Evolutionary conservation across 37 sponge, comb jelly and placozoan genomes (phyloP).

Genomic region (Halichondria panicea): DNA sequence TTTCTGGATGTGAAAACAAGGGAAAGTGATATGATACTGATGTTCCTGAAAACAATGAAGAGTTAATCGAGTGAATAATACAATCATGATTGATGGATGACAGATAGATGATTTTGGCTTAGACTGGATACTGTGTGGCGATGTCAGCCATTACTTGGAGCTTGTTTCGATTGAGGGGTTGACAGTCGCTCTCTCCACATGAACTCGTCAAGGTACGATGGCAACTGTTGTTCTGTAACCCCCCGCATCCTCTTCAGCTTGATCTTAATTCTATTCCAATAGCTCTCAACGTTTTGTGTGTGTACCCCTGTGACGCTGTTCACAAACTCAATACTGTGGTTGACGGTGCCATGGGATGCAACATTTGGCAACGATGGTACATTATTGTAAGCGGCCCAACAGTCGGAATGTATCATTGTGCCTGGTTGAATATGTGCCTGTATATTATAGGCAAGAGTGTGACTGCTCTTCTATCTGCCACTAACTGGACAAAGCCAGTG

Average conservation of each 20-base stretch:
- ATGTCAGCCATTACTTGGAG: too few species aligned
- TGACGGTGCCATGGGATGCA: conserved; percentile 43
- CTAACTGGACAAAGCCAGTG: conserved; percentile 66
- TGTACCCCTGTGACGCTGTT: conserved; percentile 61
- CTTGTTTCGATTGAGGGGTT: too few species aligned
- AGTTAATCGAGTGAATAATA: too few species aligned
- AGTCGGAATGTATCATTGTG: conserved; percentile 51
- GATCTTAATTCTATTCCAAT: conserved; percentile 66
- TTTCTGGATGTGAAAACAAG: too few species aligned
- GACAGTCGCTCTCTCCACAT: conserved; percentile 74
- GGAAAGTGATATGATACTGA: too few species aligned
- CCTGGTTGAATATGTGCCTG: conserved; percentile 42
- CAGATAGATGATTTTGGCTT: too few species aligned
- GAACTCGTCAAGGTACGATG: conserved; percentile 69
- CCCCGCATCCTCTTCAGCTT: conserved; percentile 70
- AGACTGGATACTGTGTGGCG: too few species aligned
- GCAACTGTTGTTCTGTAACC: conserved; percentile 25
- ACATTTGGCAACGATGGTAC: conserved; percentile 46
- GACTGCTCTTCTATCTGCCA: conserved; percentile 42
- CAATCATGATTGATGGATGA: too few species aligned
- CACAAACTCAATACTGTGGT: conserved; percentile 61
- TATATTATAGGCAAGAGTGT: conserved; percentile 79
- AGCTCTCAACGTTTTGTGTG: conserved; percentile 60
- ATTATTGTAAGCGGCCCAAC: conserved; percentile 54
- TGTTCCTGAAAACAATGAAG: too few species aligned